Base-by-base conservation (phyloP, 2,113 vertebrate species). In the Phalacrocorax carbo region DNA sequence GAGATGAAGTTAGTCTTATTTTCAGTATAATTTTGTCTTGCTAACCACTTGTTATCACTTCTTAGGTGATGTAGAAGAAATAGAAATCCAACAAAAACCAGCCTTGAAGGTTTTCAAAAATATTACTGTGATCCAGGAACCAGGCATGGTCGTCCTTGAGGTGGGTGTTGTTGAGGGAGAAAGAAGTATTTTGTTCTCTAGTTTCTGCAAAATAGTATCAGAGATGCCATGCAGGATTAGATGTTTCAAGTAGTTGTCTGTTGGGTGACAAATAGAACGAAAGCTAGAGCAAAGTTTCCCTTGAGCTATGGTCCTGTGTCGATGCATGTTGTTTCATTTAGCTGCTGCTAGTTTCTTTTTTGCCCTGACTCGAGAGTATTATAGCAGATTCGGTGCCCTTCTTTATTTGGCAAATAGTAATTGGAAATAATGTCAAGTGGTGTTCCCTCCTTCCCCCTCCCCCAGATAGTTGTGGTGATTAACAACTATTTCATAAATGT, bases 21-120 rank as follows among this genome's bases (percentile, higher is more conserved):
- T 62, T 40, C 64, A 55, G 10, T 92, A 4, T 60, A 22, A 49
- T 86, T 95, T 71, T 17, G 23, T 32, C 30, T 92, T 95, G 52
- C 20, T 73, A 66, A 83, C 68, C 17, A 23, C 62, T 93, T 82
- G 15, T 69, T 94, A 22, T 60, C 42, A 58, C 87, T 88, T 94
- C 96, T 84, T 92, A 99, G 99, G 99, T 90, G 99, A 99, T 62
- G 99, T 99, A 82, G 99, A 99, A 98, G 99, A 99, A 98, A 97
- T 99, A 96, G 99, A 99, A 95, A 98, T 98, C 58, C 97, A 99
- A 5, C 99, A 99, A 91, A 99, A 99, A 86, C 99, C 99, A 78
- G 99, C 99, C 34, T 70, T 99, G 95, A 98, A 97, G 96, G 98
- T 99, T 87, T 99, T 99, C 95, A 99, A 99, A 97, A 99, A 97